Evolutionary conservation across 2,888 invertebrate species (phyloP), one percentile per base, ranked within the genome.

Genomic region (Rapana venosa): DNA sequence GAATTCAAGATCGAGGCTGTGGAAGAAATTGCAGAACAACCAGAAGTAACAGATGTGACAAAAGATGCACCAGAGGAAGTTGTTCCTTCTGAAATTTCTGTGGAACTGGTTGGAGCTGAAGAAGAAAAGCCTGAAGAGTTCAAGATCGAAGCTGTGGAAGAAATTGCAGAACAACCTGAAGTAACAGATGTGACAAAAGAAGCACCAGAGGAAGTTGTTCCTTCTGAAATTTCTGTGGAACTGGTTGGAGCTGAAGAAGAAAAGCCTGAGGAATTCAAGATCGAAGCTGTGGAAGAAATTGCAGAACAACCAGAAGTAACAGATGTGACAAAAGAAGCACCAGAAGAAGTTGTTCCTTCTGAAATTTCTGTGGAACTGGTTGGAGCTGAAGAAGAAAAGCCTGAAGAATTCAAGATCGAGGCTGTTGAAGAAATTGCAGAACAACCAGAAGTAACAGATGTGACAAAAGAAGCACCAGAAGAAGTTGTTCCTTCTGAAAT

Each of bases 331-430:
- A 92, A 93, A 79, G 90, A 91, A 30, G 26, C 70, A 22, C 35
- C 91, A 81, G 92, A 92, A 58, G 87, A 91, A 36, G 89, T 77
- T 32, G 91, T 92, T 66, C 91, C 90, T 32, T 86, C 88, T 70
- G 90, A 91, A 87, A 90, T 91, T 70, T 47, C 87, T 58, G 87
- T 89, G 20, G 87, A 91, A 47, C 56, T 91, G 66, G 91, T 87
- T 20, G 87, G 90, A 86, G 85, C 91, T 70, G 87, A 87, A 36
- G 74, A 88, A 81, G 90, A 91, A 58, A 83, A 88, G 70, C 90
- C 91, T 30, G 83, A 87, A 20, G 90, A 90, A 77, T 91, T 88
- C 85, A 88, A 92, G 35, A 91, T 91, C 83, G 92, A 92, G n/a
- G 87, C 89, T 47, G 32, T 88, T 22, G 87, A 89, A 79, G 93